Conservation (phyloP, 1,140 invertebrate species). For the Drosophila kohkoa region DNA sequence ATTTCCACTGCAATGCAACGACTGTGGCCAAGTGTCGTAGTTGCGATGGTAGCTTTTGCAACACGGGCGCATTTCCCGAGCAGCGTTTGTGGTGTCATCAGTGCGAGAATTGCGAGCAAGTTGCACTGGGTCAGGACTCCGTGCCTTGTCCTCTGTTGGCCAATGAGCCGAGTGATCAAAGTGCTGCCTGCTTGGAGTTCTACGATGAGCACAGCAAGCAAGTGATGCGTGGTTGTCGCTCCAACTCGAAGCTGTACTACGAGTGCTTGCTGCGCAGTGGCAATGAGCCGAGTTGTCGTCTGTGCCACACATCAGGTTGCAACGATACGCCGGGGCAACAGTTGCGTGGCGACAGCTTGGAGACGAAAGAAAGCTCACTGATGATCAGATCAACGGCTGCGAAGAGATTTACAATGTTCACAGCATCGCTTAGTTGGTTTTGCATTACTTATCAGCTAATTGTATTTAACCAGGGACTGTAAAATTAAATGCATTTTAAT, state of each 20-base stretch:
- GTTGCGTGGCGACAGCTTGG: conserved; percentile 10
- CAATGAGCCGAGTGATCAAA: conserved; percentile 56
- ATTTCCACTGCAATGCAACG: conserved; percentile 47
- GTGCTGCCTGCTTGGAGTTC: conserved; percentile 63
- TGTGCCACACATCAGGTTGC: conserved; percentile 61
- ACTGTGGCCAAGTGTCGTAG: conserved; percentile 46
- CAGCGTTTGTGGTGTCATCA: conserved; percentile 72
- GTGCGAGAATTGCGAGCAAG: conserved; percentile 54
- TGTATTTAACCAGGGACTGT: not conserved
- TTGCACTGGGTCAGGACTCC: conserved; percentile 25
- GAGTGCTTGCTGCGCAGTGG: conserved; percentile 62
- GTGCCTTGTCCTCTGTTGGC: conserved; percentile 47
- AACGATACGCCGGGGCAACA: conserved; percentile 54
- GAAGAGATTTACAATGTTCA: not conserved
- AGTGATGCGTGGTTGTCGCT: conserved; percentile 64
- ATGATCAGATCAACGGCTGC: conserved; percentile 12
- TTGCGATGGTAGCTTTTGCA: conserved; percentile 75
- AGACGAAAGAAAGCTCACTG: conserved; percentile 4
- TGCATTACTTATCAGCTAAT: conserved; percentile 49
- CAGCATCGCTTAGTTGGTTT: conserved; percentile 9
- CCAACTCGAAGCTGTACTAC: conserved; percentile 61
- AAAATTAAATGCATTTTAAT: too few species aligned
- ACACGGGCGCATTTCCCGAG: conserved; percentile 64
- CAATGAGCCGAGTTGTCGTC: conserved; percentile 33
- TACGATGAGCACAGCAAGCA: conserved; percentile 48